phyloP scores from a whole-genome alignment of 2,888 invertebrate species.

The Incurvaria masculella region DNA sequence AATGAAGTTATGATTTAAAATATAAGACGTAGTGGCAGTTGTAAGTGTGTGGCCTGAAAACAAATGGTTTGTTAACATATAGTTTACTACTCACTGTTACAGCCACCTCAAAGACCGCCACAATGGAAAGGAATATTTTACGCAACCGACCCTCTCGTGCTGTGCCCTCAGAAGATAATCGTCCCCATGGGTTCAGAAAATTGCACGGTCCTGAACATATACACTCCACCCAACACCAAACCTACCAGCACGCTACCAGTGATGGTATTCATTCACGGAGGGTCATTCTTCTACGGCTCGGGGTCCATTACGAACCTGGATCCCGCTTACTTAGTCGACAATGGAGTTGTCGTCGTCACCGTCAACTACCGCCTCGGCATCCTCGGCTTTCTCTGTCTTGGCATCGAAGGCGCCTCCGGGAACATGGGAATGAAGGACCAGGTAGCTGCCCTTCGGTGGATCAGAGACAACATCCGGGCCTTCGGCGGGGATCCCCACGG shows the following conservation, averaged over 20 bases:
- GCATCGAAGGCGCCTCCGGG: not conserved
- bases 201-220: not conserved
- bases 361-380: slow-evolving; percentile 2
- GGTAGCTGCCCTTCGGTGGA: not conserved
- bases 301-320: not conserved
- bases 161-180: not conserved
- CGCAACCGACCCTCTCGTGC: not conserved
- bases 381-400: slow-evolving; percentile 1
- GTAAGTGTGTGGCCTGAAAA: no score
- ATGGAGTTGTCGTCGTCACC: not conserved
- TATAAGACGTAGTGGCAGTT: no score
- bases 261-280: slow-evolving; percentile 1
- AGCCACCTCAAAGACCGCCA: not conserved
- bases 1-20: no score
- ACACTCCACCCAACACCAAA: not conserved
- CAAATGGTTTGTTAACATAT: no score
- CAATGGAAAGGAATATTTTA: not conserved
- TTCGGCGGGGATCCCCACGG: not conserved
- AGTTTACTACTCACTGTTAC: not conserved
- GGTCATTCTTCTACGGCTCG: not conserved
- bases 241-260: not conserved
- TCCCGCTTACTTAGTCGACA: not conserved
- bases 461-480: not conserved
- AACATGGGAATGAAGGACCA: slow-evolving; percentile 3
- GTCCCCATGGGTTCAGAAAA: not conserved